phyloP scores from a whole-genome alignment of 1,140 invertebrate species.

The Colletes latitarsis region DNA sequence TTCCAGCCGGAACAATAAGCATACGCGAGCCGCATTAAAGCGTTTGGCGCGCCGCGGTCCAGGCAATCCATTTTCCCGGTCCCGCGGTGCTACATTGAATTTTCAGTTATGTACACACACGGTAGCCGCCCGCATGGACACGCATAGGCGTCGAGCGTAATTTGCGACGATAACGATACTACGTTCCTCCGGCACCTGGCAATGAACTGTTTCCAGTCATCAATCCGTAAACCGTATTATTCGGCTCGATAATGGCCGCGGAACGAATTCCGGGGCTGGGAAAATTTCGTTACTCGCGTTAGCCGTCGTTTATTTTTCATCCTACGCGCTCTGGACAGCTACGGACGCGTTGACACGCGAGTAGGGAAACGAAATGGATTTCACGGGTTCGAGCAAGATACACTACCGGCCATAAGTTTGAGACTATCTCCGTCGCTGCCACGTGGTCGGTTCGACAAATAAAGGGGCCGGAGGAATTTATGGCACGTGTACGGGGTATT shows the following conservation, averaged over 20 bases:
- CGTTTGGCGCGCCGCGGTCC: slow-evolving; percentile 9
- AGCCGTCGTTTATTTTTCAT: slow-evolving; percentile 18
- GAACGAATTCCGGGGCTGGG: slow-evolving; percentile 11
- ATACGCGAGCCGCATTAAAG: slow-evolving; percentile 27
- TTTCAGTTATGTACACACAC: slow-evolving; percentile 41
- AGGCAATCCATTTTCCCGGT: slow-evolving; percentile 24
- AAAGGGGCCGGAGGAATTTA: not conserved
- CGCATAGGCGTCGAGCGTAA: slow-evolving; percentile 34
- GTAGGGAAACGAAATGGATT: not conserved
- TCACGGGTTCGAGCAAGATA: slow-evolving; percentile 5
- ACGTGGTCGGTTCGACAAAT: not conserved
- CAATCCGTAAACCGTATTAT: slow-evolving; percentile 43
- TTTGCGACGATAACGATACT: slow-evolving; percentile 42
- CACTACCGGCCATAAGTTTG: not conserved
- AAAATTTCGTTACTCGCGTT: slow-evolving; percentile 7
- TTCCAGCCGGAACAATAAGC: slow-evolving; percentile 28
- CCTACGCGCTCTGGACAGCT: not conserved
- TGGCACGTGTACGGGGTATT: not conserved
- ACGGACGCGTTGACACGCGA: not conserved
- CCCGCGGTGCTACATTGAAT: slow-evolving; percentile 32
- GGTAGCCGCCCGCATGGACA: not conserved
- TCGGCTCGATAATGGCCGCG: slow-evolving; percentile 8
- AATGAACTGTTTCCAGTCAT: slow-evolving; percentile 41
- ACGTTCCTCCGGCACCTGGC: slow-evolving; percentile 26
- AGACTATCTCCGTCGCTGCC: not conserved